phyloP scores from a whole-genome alignment of 1,140 invertebrate genomes.

The Asbolus verrucosus region DNA sequence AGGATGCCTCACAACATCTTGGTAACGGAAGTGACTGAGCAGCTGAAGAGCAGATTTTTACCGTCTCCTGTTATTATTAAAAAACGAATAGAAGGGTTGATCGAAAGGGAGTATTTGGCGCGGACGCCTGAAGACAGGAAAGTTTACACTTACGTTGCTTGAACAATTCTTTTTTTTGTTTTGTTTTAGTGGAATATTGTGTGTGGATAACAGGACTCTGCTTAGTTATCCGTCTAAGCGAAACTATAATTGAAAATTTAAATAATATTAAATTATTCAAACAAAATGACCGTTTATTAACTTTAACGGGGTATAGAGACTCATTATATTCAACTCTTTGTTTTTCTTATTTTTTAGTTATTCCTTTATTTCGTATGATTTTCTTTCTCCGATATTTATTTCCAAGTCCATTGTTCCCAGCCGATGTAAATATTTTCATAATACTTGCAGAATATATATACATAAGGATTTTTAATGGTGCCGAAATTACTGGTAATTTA shows the following conservation, averaged over 20 bases:
- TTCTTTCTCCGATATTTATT: slow-evolving; percentile 36
- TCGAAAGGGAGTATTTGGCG: slow-evolving; percentile 98
- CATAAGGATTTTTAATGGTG: neutral
- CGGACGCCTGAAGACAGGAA: slow-evolving; percentile 96
- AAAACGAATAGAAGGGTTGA: slow-evolving; percentile 98
- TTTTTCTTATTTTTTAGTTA: slow-evolving; percentile 21
- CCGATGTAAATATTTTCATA: slow-evolving; percentile 30
- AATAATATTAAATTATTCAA: slow-evolving; percentile 30
- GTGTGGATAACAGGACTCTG: slow-evolving; percentile 27
- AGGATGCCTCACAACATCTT: slow-evolving; percentile 94
- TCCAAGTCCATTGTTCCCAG: neutral
- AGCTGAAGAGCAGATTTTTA: slow-evolving; percentile 95
- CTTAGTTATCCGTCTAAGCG: slow-evolving; percentile 13
- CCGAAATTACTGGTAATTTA: no score
- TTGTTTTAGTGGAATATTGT: slow-evolving; percentile 34
- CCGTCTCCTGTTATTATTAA: slow-evolving; percentile 98
- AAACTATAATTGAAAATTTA: slow-evolving; percentile 29
- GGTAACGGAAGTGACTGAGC: slow-evolving; percentile 97
- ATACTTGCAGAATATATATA: slow-evolving; percentile 24
- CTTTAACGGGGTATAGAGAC: slow-evolving; percentile 1
- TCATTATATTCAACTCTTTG: slow-evolving; percentile 26
- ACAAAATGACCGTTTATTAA: slow-evolving; percentile 2
- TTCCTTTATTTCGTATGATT: slow-evolving; percentile 7
- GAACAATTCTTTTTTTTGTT: slow-evolving; percentile 53
- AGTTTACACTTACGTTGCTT: slow-evolving; percentile 93